Percentiles rank a stretch among this genome's conserved stretches.
Conservation (phyloP, 2,888 invertebrate genomes). For the Tetanocera ferruginea region DNA sequence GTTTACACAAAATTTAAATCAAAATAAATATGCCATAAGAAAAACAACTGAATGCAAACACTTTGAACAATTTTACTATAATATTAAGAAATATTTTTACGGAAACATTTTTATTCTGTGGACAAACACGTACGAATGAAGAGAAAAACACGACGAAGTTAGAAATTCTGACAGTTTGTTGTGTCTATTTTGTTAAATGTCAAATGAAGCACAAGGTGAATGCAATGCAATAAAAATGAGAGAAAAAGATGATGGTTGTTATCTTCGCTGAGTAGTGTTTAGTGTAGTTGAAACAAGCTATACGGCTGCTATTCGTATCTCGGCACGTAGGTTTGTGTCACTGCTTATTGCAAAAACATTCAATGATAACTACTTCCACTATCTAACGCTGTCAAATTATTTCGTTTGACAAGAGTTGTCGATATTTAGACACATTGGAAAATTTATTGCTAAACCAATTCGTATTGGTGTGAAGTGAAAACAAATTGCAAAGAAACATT, state of each 20-base stretch:
- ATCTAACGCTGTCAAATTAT: no score
- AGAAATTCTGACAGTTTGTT: no score
- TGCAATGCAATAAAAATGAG: not conserved
- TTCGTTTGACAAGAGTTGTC: not conserved
- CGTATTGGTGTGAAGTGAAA: no score
- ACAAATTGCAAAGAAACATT: no score
- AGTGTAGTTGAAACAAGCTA: not conserved
- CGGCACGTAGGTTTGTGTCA: not conserved
- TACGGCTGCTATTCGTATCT: not conserved
- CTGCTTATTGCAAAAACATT: no score
- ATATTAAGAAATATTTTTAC: not conserved
- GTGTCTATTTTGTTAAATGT: no score
- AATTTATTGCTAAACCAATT: no score
- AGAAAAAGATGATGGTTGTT: not conserved
- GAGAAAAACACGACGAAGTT: not conserved
- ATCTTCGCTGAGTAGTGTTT: not conserved
- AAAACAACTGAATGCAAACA: no score
- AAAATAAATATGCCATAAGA: no score
- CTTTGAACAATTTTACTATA: no score
- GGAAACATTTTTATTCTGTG: not conserved
- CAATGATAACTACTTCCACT: no score
- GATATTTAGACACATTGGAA: not conserved
- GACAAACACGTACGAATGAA: not conserved
- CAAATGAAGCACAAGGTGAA: not conserved
- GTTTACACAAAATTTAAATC: no score